A percentile compares a stretch with the other conserved stretches of the same genome.
These are phyloP conservation scores for Tachystola acroxantha DNA, from an alignment of 2,888 invertebrate genomes.

Conservation along the genomic window DNA sequence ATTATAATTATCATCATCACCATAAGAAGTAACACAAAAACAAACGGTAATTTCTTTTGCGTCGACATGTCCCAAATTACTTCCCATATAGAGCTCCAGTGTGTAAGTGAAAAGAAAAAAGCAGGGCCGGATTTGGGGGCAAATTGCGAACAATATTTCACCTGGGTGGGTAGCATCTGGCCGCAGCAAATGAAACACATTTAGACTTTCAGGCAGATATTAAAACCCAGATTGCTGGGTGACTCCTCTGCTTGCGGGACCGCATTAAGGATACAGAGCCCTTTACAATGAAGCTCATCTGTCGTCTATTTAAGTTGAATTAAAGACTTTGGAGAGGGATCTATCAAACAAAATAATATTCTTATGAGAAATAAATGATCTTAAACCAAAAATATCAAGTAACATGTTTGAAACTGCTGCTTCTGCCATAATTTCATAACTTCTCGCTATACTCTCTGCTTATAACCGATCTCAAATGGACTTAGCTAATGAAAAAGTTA, in stretches of 20 bases:
- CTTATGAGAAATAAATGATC: no score
- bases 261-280: conserved; percentile 1
- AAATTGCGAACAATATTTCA: conserved; percentile 51
- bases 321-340: no score
- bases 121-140: conserved; percentile 18
- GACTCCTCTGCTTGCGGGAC: conserved; percentile 1
- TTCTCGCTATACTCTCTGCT: no score
- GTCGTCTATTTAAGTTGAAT: no score
- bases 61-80: conserved; percentile 24
- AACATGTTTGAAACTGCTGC: no score
- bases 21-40: not conserved
- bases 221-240: conserved; percentile 17
- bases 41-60: conserved; percentile 11
- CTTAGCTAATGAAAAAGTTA: no score
- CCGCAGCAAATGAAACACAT: conserved; percentile 43
- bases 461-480: no score
- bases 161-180: conserved; percentile 48
- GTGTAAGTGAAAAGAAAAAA: conserved; percentile 35
- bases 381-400: no score
- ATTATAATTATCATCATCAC: no score
- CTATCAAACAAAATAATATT: no score
- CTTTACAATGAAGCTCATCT: no score
- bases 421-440: no score
- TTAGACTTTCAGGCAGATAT: conserved; percentile 40
- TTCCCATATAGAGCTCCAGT: conserved; percentile 16